phyloP scores from a whole-genome alignment of 2,797 vertebrate genomes.

The Lophius americanus region DNA sequence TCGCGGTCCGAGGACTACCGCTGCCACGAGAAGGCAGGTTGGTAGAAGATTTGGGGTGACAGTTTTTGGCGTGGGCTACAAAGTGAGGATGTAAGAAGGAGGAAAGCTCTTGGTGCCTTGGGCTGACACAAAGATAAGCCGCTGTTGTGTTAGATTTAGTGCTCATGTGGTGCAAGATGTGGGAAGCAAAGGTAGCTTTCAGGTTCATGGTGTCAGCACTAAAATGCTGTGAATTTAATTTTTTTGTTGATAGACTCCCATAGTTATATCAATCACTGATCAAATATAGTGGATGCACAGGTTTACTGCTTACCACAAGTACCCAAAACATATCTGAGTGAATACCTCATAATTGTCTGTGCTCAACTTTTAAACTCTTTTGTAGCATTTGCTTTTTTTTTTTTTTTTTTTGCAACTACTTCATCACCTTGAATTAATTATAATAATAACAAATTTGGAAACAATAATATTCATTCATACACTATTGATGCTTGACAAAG shows the following conservation, averaged over 20 bases:
- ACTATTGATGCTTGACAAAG: no score
- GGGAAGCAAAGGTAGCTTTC: conserved; percentile 47
- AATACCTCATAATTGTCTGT: neutral
- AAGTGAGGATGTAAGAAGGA: conserved; percentile 69
- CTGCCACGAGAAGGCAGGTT: conserved; percentile 78
- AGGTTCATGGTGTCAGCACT: conserved; percentile 4
- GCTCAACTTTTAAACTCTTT: conserved; percentile 10
- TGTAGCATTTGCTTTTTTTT: neutral
- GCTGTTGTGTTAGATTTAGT: conserved; percentile 73
- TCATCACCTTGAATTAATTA: neutral
- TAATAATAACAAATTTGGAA: neutral
- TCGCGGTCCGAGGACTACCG: conserved; percentile 42
- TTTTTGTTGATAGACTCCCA: conserved; percentile 19
- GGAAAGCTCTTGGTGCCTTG: conserved; percentile 49
- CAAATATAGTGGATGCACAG: conserved; percentile 14
- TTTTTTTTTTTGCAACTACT: neutral
- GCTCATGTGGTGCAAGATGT: conserved; percentile 56
- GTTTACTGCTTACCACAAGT: neutral
- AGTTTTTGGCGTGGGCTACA: conserved; percentile 77
- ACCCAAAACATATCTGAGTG: no score
- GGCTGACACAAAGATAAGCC: conserved; percentile 74
- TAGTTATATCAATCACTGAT: conserved; percentile 18
- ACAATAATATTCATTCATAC: no score
- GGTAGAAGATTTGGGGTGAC: conserved; percentile 75
- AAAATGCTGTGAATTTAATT: conserved; percentile 25